These are phyloP conservation scores for Caranx ignobilis DNA, from an alignment of 2,113 vertebrate species.

Conservation along the genomic window DNA sequence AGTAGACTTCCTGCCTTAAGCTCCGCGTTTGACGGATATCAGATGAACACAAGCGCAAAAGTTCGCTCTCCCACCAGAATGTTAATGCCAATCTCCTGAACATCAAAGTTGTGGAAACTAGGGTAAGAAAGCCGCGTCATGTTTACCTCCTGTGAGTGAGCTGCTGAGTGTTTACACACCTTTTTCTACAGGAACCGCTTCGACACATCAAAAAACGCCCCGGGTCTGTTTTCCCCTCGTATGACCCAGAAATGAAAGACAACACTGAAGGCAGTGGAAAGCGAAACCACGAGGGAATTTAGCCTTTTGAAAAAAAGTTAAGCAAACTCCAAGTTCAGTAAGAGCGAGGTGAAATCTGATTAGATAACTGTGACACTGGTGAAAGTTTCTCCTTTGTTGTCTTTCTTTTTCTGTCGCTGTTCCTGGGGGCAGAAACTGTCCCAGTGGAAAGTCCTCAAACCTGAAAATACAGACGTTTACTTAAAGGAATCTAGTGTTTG, in stretches of 20 bases:
- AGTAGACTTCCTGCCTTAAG: slow-evolving; percentile 14
- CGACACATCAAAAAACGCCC: slow-evolving; percentile 70
- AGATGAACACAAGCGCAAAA: slow-evolving; percentile 34
- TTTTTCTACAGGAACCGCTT: slow-evolving; percentile 67
- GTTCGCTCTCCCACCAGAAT: slow-evolving; percentile 45
- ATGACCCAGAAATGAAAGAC: slow-evolving; percentile 75
- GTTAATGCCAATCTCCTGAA: slow-evolving; percentile 57
- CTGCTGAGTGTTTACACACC: slow-evolving; percentile 65
- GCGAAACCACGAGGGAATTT: slow-evolving; percentile 50
- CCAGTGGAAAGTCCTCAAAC: slow-evolving; percentile 25
- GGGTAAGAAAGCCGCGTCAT: slow-evolving; percentile 64
- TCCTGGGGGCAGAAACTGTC: slow-evolving; percentile 7
- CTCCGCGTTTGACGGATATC: slow-evolving; percentile 47
- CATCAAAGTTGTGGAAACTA: slow-evolving; percentile 74
- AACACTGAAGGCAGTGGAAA: slow-evolving; percentile 46
- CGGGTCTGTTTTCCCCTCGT: slow-evolving; percentile 63
- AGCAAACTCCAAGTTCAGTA: slow-evolving; percentile 65
- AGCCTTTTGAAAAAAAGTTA: slow-evolving; percentile 68
- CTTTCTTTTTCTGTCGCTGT: neutral
- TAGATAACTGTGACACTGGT: slow-evolving; percentile 42
- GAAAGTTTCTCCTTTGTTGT: slow-evolving; percentile 26
- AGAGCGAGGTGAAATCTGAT: slow-evolving; percentile 58
- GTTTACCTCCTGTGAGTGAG: slow-evolving; percentile 67
- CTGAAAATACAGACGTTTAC: neutral
- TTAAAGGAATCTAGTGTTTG: slow-evolving; percentile 4